Percentiles rank a stretch among this genome's conserved stretches.
Evolutionary conservation across 1,140 invertebrate genomes (phyloP).

Genomic region (Drosophila nikananu): DNA sequence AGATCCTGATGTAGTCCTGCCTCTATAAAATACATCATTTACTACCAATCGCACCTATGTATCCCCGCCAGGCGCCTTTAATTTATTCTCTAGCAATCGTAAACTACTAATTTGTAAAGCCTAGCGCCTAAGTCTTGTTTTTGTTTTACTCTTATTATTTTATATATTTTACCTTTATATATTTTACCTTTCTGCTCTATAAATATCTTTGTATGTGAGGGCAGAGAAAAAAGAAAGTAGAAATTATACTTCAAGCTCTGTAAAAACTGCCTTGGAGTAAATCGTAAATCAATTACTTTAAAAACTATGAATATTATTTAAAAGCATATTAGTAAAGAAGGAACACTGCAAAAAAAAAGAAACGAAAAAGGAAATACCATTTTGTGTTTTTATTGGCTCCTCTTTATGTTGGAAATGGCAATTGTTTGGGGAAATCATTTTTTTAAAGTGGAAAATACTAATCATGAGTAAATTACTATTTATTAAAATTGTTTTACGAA

Average conservation of each 20-base stretch:
- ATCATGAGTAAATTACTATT: background rate
- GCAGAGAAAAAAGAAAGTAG: constrained; percentile 21
- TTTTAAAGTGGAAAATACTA: background rate
- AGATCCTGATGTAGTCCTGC: constrained; percentile 43
- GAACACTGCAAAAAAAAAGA: constrained; percentile 24
- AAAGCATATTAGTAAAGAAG: constrained; percentile 30
- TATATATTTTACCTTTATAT: constrained; percentile 17
- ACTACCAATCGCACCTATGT: constrained; percentile 18
- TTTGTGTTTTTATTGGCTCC: constrained; percentile 40
- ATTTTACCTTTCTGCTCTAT: constrained; percentile 21
- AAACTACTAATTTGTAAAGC: constrained; percentile 62
- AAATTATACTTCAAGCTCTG: constrained; percentile 43
- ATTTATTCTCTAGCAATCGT: constrained; percentile 75
- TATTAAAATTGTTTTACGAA: no score
- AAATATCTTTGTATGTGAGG: constrained; percentile 25
- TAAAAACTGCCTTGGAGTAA: constrained; percentile 75
- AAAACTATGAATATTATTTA: constrained; percentile 50
- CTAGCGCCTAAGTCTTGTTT: constrained; percentile 56
- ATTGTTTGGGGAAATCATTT: background rate
- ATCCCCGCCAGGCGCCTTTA: constrained; percentile 41
- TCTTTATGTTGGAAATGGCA: constrained; percentile 1
- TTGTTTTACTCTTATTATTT: constrained; percentile 50
- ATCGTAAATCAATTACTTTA: constrained; percentile 47
- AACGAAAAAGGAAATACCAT: constrained; percentile 32
- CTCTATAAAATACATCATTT: constrained; percentile 31